Base-by-base conservation (phyloP, 2,888 invertebrate genomes). In the Chelonus formosanus region DNA sequence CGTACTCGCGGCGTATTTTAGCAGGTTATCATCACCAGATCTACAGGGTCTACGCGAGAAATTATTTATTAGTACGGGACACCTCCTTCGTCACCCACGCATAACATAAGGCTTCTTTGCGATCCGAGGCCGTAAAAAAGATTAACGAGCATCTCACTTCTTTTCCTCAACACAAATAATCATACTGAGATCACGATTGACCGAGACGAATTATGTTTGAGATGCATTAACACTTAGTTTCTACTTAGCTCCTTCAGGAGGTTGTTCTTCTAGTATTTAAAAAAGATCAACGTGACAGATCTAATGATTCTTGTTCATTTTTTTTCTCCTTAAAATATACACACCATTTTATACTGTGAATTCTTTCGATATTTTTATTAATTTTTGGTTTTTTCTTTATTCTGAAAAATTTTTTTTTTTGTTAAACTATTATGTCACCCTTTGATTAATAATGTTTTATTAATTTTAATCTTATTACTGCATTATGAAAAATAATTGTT, bases 21-120 rank as follows among this genome's bases (percentile, higher is more conserved):
- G 71, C 77, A 75, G 73, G 82, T 82, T 84, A 84, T 84, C 83
- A 83, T 79, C 82, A 74, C 78, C 84, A 83, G 83, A 84, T 84
- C 83, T 83, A 81, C 82, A 79, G 80, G 80, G 81, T 74, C 78
- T 77, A 77, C 75, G 82, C 79, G 81, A 80, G 81, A 82, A 83
- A 84, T 84, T 84, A 84, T 84, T 84, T 84, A 84, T 84, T 81
- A 82, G 78, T 77, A 72, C 76, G 78, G 75, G 78, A 78, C 80
- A 77, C 80, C 82, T 79, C 78, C 80, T 79, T 79, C 79, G 79
- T 79, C 80, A 79, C 78, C 74, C 73, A 63, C 69, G 36, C 45
- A 48, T 48, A 50, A 50, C 54, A 59, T 59, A 54, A 47, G 47
- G 45, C 65, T 71, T 68, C 72, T 65, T 69, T 70, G 70, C 71